Conservation (phyloP, 2,888 invertebrate species). For the Celastrina argiolus region DNA sequence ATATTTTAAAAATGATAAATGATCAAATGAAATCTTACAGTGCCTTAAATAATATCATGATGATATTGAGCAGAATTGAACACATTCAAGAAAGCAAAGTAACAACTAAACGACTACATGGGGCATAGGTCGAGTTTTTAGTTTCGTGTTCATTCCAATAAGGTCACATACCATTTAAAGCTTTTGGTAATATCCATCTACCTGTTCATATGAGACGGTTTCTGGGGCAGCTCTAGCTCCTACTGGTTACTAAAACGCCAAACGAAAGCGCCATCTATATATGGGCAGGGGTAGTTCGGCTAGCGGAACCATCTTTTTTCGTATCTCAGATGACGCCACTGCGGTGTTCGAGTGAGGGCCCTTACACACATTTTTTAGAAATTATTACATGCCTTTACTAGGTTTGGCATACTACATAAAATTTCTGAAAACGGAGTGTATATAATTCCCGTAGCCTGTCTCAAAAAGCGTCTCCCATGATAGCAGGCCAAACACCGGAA, state of each 20-base stretch:
- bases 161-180: constrained; percentile 8
- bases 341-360: background rate
- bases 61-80: constrained; percentile 68
- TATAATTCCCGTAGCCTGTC: background rate
- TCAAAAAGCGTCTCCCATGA: constrained; percentile 10
- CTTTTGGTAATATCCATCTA: constrained; percentile 16
- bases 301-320: background rate
- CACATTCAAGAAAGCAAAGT: constrained; percentile 68
- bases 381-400: background rate
- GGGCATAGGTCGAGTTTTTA: constrained; percentile 17
- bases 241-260: background rate
- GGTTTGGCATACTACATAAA: background rate
- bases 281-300: background rate
- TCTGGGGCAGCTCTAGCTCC: background rate
- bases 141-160: constrained; percentile 8
- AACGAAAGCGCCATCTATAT: background rate
- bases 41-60: constrained; percentile 27
- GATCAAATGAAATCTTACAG: constrained; percentile 27
- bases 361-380: background rate
- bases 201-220: background rate
- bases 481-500: constrained; percentile 8
- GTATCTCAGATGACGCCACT: background rate
- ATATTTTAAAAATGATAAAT: background rate
- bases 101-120: constrained; percentile 34
- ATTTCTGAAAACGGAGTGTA: background rate